phyloP scores from a whole-genome alignment of 1,140 invertebrate genomes.

The Caenorhabditis brenneri region DNA sequence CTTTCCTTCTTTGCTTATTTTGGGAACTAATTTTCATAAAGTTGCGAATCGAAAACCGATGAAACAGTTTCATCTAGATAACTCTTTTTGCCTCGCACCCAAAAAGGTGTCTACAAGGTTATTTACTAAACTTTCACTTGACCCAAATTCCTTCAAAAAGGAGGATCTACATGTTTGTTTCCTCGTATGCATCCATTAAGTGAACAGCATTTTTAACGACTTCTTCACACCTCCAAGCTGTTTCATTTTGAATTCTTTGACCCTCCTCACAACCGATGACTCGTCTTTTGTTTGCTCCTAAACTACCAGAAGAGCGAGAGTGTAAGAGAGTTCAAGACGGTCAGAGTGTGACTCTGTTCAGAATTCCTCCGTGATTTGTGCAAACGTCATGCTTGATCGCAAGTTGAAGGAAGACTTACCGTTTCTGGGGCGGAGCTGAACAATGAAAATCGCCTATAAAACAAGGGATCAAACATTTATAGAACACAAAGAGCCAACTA shows the following conservation, averaged over 20 bases:
- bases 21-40: background rate
- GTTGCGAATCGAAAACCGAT: no score
- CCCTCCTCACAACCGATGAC: background rate
- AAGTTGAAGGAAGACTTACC: background rate
- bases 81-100: background rate
- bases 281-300: slow-evolving; percentile 24
- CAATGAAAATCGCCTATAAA: background rate
- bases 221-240: background rate
- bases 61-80: background rate
- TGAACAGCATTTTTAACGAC: slow-evolving; percentile 15
- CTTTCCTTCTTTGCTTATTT: background rate
- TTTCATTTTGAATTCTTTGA: background rate
- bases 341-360: slow-evolving; percentile 23
- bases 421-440: background rate
- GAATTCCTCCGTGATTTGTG: slow-evolving; percentile 8
- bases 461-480: background rate
- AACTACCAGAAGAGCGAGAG: background rate
- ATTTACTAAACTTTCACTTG: slow-evolving; percentile 43
- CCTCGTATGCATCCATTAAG: background rate
- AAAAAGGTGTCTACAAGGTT: slow-evolving; percentile 18
- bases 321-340: background rate
- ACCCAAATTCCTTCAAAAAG: slow-evolving; percentile 20
- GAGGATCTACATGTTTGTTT: background rate
- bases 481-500: background rate
- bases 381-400: slow-evolving; percentile 30